Conservation (phyloP, 2,888 invertebrate genomes). For the Drosophila pseudotalamancana region DNA sequence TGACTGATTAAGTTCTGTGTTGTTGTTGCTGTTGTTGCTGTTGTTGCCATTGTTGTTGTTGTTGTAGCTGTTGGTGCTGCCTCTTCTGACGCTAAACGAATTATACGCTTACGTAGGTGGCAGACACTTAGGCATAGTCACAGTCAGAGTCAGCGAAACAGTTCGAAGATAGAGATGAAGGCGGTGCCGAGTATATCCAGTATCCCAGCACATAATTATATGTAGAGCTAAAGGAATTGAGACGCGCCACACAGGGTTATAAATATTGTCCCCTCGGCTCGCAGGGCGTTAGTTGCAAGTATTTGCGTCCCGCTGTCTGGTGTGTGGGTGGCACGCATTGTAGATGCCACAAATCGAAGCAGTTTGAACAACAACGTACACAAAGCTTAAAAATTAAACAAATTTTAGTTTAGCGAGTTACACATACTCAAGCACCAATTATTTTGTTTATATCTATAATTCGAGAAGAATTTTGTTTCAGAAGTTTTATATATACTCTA, state of each 20-base stretch:
- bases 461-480: too few relatives aligned
- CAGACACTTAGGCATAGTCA: conserved; percentile 67
- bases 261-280: conserved; percentile 70
- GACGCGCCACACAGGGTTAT: conserved; percentile 75
- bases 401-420: background rate
- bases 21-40: conserved; percentile 41
- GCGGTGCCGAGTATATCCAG: background rate
- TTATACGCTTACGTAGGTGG: conserved; percentile 80
- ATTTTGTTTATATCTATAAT: too few relatives aligned
- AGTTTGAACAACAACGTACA: background rate
- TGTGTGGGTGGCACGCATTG: conserved; percentile 55
- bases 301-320: background rate
- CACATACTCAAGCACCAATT: background rate
- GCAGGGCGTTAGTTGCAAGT: conserved; percentile 47
- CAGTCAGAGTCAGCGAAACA: conserved; percentile 16
- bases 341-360: conserved; percentile 43
- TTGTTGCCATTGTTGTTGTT: conserved; percentile 5
- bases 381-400: too few relatives aligned
- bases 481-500: too few relatives aligned
- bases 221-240: conserved; percentile 71
- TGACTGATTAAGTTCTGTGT: conserved; percentile 71
- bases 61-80: conserved; percentile 30
- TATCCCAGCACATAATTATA: conserved; percentile 42
- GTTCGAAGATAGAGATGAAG: conserved; percentile 19
- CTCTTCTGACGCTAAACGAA: conserved; percentile 76